Conservation (phyloP, 1,140 invertebrate genomes). For the Antheraea pernyi region DNA sequence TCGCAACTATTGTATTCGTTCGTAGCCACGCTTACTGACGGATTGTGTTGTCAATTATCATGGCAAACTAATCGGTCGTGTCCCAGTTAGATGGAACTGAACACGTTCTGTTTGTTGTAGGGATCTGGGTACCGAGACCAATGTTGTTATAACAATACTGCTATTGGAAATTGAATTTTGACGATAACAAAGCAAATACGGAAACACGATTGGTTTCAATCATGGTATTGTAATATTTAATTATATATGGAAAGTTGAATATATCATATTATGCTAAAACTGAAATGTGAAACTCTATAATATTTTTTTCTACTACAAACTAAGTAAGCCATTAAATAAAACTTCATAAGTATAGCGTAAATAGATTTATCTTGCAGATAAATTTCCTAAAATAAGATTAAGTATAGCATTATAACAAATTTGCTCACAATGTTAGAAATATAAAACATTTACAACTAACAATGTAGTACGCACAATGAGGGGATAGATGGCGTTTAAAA, state of each 20-base stretch:
- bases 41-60: conserved; percentile 29
- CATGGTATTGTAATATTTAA: background rate
- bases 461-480: too few relatives aligned
- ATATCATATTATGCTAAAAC: background rate
- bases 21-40: conserved; percentile 1
- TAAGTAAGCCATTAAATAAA: too few relatives aligned
- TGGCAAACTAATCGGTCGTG: conserved; percentile 25
- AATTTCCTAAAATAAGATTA: too few relatives aligned
- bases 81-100: background rate
- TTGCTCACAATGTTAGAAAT: too few relatives aligned
- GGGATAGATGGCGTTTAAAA: too few relatives aligned
- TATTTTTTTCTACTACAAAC: too few relatives aligned
- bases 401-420: too few relatives aligned
- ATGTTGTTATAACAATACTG: background rate
- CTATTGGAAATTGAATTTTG: background rate
- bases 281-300: background rate
- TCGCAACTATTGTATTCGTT: conserved; percentile 9
- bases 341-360: too few relatives aligned
- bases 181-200: conserved; percentile 8
- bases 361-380: too few relatives aligned
- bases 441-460: too few relatives aligned
- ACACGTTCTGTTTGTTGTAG: conserved; percentile 1
- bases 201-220: background rate
- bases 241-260: background rate
- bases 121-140: background rate